Percentiles rank a stretch among this genome's conserved stretches.
phyloP scores from a whole-genome alignment of 2,888 invertebrate species.

The Phlogophora meticulosa region DNA sequence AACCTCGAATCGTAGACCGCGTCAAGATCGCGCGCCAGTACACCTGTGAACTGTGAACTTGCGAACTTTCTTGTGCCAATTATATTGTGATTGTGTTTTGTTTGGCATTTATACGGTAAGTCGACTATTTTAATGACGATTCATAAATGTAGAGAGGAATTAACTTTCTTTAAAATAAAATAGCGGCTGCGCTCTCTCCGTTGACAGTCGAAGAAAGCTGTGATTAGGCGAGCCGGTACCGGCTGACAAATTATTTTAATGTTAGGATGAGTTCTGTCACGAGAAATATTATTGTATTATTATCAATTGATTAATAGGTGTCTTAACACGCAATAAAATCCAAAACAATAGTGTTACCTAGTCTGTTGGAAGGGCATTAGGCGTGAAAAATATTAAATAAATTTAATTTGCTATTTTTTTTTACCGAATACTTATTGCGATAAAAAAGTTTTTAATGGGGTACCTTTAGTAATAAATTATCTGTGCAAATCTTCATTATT shows the following conservation, averaged over 20 bases:
- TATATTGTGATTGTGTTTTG: conserved; percentile 80
- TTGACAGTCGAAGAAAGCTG: conserved; percentile 76
- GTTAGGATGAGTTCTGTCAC: conserved; percentile 17
- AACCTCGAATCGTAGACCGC: conserved; percentile 76
- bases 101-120: conserved; percentile 74
- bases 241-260: conserved; percentile 69
- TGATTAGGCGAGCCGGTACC: conserved; percentile 64
- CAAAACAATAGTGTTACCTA: neutral
- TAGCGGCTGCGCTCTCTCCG: conserved; percentile 75
- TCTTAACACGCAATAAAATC: neutral
- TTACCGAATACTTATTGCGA: conserved; percentile 1
- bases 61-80: conserved; percentile 78
- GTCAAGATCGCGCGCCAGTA: conserved; percentile 68
- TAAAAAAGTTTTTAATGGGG: neutral
- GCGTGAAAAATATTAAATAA: conserved; percentile 13
- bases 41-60: conserved; percentile 85
- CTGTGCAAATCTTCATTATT: too few species aligned
- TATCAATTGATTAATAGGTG: neutral
- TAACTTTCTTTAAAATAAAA: conserved; percentile 73
- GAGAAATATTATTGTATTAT: conserved; percentile 15
- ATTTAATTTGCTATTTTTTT: conserved; percentile 2
- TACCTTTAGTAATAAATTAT: too few species aligned
- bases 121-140: conserved; percentile 61
- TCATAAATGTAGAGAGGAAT: conserved; percentile 46
- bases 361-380: neutral